Evolutionary conservation across 2,113 vertebrate genomes (phyloP).

Genomic region (Neomonachus schauinslandi): DNA sequence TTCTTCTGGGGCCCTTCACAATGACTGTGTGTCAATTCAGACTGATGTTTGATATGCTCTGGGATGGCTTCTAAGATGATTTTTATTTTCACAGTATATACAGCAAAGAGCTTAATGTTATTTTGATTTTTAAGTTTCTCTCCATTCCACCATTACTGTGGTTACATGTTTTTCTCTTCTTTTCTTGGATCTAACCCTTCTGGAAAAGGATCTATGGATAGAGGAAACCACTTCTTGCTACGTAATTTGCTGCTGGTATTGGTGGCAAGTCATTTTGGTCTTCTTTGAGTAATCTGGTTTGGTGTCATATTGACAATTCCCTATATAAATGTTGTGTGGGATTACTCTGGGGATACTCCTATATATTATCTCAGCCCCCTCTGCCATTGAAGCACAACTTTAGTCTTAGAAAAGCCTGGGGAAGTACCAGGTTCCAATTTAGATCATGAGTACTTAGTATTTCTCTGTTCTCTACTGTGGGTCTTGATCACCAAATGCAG

Average conservation of each 20-base stretch:
- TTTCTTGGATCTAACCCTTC: not conserved
- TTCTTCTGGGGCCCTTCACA: not conserved
- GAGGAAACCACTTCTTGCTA: not conserved
- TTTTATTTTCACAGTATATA: not conserved
- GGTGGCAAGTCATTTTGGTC: not conserved
- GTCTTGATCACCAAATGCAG: not conserved
- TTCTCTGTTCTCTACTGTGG: not conserved
- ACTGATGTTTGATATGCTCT: not conserved
- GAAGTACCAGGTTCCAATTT: not conserved
- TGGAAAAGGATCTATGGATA: not conserved
- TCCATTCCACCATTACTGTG: too few relatives aligned
- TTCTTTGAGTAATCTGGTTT: not conserved
- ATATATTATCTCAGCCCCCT: not conserved
- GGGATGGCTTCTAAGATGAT: not conserved
- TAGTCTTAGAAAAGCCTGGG: not conserved
- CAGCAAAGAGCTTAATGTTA: not conserved
- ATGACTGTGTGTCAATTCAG: not conserved
- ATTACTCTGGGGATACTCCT: not conserved
- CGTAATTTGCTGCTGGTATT: not conserved
- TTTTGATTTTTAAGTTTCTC: not conserved
- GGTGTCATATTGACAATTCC: not conserved
- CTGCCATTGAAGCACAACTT: not conserved
- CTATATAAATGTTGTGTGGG: not conserved
- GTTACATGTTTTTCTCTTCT: not conserved
- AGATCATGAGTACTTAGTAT: not conserved